These are phyloP conservation scores for Steinernema feltiae DNA, from an alignment of 1,140 invertebrate species.

Conservation along the genomic window DNA sequence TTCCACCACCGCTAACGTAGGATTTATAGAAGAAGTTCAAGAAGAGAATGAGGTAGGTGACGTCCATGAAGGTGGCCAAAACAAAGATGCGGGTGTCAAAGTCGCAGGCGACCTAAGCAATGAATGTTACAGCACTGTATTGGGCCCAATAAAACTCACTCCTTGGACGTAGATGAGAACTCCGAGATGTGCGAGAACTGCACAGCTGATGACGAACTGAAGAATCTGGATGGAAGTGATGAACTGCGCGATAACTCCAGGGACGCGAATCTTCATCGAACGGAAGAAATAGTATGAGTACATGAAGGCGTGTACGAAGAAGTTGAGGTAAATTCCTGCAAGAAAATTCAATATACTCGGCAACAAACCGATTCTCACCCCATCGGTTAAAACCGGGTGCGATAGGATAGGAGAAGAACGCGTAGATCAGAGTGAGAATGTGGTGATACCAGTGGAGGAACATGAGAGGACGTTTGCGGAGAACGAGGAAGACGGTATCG, in stretches of 20 bases:
- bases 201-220: constrained; percentile 92
- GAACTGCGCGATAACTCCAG: constrained; percentile 76
- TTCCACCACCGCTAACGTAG: constrained; percentile 57
- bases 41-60: constrained; percentile 64
- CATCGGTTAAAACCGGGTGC: constrained; percentile 89
- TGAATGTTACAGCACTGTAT: constrained; percentile 36
- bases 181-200: constrained; percentile 77
- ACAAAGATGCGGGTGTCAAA: constrained; percentile 80
- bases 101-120: constrained; percentile 68
- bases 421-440: constrained; percentile 76
- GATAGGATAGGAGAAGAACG: constrained; percentile 92
- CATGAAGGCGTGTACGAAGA: constrained; percentile 93
- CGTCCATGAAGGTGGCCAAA: constrained; percentile 85
- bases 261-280: constrained; percentile 79
- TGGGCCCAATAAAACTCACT: constrained; percentile 57
- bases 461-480: constrained; percentile 60
- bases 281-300: constrained; percentile 91
- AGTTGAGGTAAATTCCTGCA: constrained; percentile 99
- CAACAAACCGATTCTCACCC: too few relatives aligned
- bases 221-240: constrained; percentile 86
- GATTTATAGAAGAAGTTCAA: constrained; percentile 62
- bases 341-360: too few relatives aligned
- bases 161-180: constrained; percentile 60
- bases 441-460: constrained; percentile 64
- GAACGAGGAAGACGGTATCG: constrained; percentile 57